Percentiles rank a stretch among this genome's conserved stretches.
These are phyloP conservation scores for Lycocerus yunnanus DNA, from an alignment of 2,888 invertebrate species.

Conservation along the genomic window DNA sequence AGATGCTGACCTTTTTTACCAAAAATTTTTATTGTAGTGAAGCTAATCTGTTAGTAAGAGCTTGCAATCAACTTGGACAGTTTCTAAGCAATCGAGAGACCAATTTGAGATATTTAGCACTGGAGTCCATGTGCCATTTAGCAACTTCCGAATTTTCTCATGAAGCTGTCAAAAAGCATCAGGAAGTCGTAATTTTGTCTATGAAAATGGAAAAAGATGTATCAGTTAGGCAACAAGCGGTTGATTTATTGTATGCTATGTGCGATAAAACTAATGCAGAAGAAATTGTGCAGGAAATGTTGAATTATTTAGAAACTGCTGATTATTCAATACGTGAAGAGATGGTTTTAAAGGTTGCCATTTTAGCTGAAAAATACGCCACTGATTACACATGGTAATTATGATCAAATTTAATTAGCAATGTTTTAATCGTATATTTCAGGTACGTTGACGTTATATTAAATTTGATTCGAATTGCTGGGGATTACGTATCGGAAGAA, in stretches of 20 bases:
- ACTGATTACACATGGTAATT: conserved; percentile 97
- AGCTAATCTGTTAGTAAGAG: conserved; percentile 93
- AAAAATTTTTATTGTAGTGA: conserved; percentile 65
- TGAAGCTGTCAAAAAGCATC: conserved; percentile 99
- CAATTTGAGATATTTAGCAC: conserved; percentile 94
- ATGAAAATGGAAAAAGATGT: conserved; percentile 99
- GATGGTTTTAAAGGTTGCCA: conserved; percentile 99
- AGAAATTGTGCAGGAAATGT: conserved; percentile 99
- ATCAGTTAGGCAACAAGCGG: conserved; percentile 96
- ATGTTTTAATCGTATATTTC: conserved; percentile 14
- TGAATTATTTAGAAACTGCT: conserved; percentile 97
- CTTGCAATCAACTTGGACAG: conserved; percentile 98
- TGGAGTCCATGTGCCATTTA: conserved; percentile 99
- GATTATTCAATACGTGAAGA: conserved; percentile 99
- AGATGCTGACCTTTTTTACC: neutral
- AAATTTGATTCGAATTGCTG: conserved; percentile 98
- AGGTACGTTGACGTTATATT: conserved; percentile 92
- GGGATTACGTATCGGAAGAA: conserved; percentile 99
- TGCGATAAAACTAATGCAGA: conserved; percentile 99
- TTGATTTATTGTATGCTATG: conserved; percentile 98
- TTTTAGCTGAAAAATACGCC: conserved; percentile 98
- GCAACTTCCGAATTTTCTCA: conserved; percentile 99
- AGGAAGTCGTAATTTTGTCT: conserved; percentile 97
- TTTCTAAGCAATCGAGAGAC: conserved; percentile 97
- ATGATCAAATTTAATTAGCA: neutral